These are phyloP conservation scores for Micrasema minimum DNA, from an alignment of 1,140 invertebrate species.

Conservation along the genomic window DNA sequence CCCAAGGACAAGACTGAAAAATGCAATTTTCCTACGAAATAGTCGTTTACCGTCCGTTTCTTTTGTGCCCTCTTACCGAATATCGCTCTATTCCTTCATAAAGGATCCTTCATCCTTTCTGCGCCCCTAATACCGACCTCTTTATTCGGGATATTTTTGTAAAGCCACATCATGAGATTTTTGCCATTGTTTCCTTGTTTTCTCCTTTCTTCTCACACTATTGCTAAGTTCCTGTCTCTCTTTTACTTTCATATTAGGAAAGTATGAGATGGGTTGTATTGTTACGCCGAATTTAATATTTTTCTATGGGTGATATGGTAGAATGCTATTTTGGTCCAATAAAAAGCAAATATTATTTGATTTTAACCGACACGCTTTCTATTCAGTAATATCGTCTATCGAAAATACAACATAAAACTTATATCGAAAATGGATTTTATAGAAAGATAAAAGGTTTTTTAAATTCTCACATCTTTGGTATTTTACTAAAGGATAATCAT, in stretches of 20 bases:
- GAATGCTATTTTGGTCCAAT: neutral
- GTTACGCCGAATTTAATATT: conserved; percentile 27
- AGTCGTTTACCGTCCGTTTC: conserved; percentile 28
- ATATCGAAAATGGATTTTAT: too few species aligned
- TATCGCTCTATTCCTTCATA: conserved; percentile 45
- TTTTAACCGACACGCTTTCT: neutral
- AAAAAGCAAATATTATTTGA: conserved; percentile 11
- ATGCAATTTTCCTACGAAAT: conserved; percentile 47
- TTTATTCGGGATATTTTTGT: conserved; percentile 47
- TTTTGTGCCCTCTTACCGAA: conserved; percentile 42
- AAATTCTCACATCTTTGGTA: too few species aligned
- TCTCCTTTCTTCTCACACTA: conserved; percentile 36
- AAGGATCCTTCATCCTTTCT: conserved; percentile 40
- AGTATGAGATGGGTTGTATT: conserved; percentile 21
- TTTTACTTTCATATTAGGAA: conserved; percentile 14
- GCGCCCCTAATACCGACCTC: conserved; percentile 46
- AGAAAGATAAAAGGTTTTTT: too few species aligned
- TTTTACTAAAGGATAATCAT: too few species aligned
- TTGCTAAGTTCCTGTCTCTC: neutral
- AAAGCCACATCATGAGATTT: conserved; percentile 46
- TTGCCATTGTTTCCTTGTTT: conserved; percentile 41
- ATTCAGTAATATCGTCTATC: neutral
- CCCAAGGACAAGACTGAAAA: conserved; percentile 18
- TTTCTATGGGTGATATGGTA: conserved; percentile 9
- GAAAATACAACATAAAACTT: too few species aligned